Base-by-base conservation (phyloP, 2,113 vertebrate genomes). In the Elephantulus edwardii region DNA sequence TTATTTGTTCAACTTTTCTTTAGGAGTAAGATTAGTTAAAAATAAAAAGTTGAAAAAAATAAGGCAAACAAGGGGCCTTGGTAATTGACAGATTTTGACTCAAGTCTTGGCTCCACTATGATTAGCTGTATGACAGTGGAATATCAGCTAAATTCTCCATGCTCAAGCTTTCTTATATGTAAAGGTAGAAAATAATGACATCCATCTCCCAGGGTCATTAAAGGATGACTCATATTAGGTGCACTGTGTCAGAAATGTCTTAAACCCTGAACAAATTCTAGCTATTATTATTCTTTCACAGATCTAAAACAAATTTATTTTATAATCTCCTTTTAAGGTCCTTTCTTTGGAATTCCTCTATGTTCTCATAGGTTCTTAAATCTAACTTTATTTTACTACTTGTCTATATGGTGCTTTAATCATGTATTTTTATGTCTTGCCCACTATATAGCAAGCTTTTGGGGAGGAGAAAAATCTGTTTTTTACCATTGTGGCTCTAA, bases 171-270 rank as follows among this genome's bases (percentile, higher is more conserved):
- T 91, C 44, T 82, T 52, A 66, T 52, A 11, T 38, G 38, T 79
- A 91, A 93, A 46, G 79, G 44, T 42, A 89, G 22, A 5, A 91
- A 82, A 92, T 46, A 44, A 88, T 83, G 78, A 28, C 54, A 79
- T 77, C 16, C 86, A 86, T 86, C 24, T 80, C 35, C 44, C 76
- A 8, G 54, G 16, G 35, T 80, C 46, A 71, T 81, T 81, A 86
- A 86, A 84, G 83, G 85, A 86, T 58, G 6, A 92, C 88, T 75
- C 54, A 60, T 84, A 78, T 44, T 74, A 89, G 19, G 40, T 92
- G 8, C 40, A 64, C 42, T 56, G n/a, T 81, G 12, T 85, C 54
- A 89, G 30, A 79, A 93, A 84, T 64, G 3, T 38, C 89, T 56
- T 72, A 91, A 58, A 14, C 38, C 81, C 26, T 89, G 40, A 62